Evolutionary conservation across 2,113 vertebrate genomes (phyloP).

Genomic region (Ammodytes marinus): DNA sequence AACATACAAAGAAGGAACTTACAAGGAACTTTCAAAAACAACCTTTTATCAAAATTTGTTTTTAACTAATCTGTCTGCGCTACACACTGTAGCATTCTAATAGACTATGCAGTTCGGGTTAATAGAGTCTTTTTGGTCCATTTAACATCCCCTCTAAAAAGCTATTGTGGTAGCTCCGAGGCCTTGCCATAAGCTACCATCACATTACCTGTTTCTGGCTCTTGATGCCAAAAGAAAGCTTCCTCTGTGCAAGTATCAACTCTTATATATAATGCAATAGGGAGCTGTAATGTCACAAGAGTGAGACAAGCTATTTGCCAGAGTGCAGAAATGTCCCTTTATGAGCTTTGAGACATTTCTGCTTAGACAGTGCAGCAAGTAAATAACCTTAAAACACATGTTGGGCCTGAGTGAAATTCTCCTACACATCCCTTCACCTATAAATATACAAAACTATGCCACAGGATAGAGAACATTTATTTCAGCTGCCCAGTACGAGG

Average conservation of each 20-base stretch:
- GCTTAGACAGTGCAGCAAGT: slow-evolving; percentile 1
- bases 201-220: background rate
- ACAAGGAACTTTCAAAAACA: background rate
- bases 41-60: too few relatives aligned
- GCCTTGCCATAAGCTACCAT: background rate
- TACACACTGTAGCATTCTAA: background rate
- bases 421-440: background rate
- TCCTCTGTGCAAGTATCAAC: background rate
- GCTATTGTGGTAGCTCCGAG: background rate
- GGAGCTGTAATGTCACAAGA: slow-evolving; percentile 27
- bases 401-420: background rate
- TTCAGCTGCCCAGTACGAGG: background rate
- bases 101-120: background rate
- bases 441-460: slow-evolving; percentile 15
- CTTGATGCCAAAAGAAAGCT: background rate
- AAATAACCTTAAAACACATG: slow-evolving; percentile 28
- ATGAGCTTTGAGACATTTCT: slow-evolving; percentile 15
- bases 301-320: slow-evolving; percentile 29
- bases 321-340: slow-evolving; percentile 11
- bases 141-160: background rate
- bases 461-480: background rate
- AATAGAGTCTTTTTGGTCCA: background rate
- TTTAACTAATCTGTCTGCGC: background rate
- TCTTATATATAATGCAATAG: slow-evolving; percentile 8
- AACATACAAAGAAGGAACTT: background rate